A percentile compares a stretch with the other conserved stretches of the same genome.
phyloP scores from a whole-genome alignment of 2,113 vertebrate species.

The Larimichthys polyactis region DNA sequence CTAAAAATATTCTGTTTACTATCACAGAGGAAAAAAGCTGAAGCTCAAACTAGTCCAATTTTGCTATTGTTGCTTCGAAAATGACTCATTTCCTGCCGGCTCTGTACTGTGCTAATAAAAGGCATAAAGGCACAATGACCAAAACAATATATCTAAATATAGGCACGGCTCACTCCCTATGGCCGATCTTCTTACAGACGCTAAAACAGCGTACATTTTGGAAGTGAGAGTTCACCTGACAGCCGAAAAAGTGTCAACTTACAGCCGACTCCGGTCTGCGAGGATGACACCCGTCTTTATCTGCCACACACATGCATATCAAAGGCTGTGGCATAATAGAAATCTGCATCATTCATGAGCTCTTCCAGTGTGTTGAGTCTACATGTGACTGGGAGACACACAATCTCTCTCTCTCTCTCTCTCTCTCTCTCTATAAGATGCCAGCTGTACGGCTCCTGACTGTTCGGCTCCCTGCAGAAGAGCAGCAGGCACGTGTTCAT shows the following conservation, averaged over 20 bases:
- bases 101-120: neutral
- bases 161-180: neutral
- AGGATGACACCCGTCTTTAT: neutral
- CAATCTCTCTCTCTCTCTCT: slow-evolving; percentile 39
- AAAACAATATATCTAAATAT: neutral
- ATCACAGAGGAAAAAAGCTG: neutral
- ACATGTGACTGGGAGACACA: slow-evolving; percentile 54
- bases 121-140: too few species aligned
- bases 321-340: slow-evolving; percentile 48
- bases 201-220: slow-evolving; percentile 14
- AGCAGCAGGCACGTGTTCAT: slow-evolving; percentile 76
- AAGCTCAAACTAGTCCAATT: neutral
- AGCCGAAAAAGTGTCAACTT: slow-evolving; percentile 17
- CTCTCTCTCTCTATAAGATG: slow-evolving; percentile 48
- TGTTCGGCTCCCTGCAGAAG: slow-evolving; percentile 68
- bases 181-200: neutral
- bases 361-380: slow-evolving; percentile 18
- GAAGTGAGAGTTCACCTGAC: neutral
- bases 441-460: slow-evolving; percentile 64
- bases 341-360: slow-evolving; percentile 69
- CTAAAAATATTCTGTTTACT: neutral
- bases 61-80: neutral
- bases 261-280: neutral
- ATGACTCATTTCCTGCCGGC: neutral
- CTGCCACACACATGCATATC: slow-evolving; percentile 43